phyloP scores from a whole-genome alignment of 2,113 vertebrate species.

The Mohoua ochrocephala region DNA sequence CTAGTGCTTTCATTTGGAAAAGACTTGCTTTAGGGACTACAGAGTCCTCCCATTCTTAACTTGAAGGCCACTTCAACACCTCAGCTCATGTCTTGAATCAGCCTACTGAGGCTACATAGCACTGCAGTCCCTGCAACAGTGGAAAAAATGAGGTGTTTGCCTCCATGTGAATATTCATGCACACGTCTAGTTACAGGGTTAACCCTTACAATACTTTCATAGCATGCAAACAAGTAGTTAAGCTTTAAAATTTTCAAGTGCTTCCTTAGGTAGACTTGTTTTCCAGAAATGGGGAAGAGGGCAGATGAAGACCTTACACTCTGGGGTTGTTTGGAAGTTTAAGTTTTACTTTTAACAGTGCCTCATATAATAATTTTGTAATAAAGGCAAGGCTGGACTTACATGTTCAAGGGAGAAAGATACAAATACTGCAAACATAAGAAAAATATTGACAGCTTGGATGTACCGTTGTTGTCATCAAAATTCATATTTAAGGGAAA shows the following conservation, averaged over 20 bases:
- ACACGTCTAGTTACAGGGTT: fast-evolving
- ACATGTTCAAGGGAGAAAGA: not conserved
- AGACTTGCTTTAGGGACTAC: not conserved
- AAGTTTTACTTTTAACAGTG: not conserved
- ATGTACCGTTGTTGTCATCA: not conserved
- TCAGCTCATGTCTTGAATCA: not conserved
- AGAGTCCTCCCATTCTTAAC: not conserved
- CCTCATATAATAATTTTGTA: not conserved
- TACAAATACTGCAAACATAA: fast-evolving
- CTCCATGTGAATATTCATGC: not conserved
- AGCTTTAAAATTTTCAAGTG: not conserved
- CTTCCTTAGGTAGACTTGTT: not conserved
- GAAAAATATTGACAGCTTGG: not conserved
- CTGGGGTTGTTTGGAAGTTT: not conserved
- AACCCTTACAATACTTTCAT: not conserved
- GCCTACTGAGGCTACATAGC: not conserved
- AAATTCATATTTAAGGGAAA: not conserved
- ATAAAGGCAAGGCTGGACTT: not conserved
- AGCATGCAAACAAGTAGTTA: not conserved
- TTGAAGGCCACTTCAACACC: not conserved
- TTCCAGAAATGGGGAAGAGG: not conserved
- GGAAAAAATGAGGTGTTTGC: not conserved
- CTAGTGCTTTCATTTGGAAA: not conserved
- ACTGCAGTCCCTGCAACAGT: not conserved
- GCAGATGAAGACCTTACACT: not conserved